Evolutionary conservation across 1,140 invertebrate species (phyloP).

Genomic region (Aphelinus atriplicis): DNA sequence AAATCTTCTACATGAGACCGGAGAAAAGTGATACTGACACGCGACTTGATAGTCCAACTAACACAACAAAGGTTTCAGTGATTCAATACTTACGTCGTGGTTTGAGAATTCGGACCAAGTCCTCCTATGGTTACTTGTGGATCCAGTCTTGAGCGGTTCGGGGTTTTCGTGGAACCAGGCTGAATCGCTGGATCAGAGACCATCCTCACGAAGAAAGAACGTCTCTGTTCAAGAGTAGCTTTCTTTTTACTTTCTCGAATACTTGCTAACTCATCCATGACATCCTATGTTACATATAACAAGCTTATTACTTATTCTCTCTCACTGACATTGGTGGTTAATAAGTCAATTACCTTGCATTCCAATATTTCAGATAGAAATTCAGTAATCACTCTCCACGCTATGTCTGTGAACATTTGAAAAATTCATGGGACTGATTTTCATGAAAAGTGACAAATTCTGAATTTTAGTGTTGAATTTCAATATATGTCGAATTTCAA

Average conservation of each 20-base stretch:
- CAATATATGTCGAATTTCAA: too few species aligned
- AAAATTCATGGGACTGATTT: too few species aligned
- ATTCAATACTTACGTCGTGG: conserved; percentile 45
- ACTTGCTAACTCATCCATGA: conserved; percentile 75
- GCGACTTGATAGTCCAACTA: too few species aligned
- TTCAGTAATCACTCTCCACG: conserved; percentile 90
- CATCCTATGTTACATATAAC: conserved; percentile 63
- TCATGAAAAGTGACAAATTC: too few species aligned
- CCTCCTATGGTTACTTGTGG: conserved; percentile 60
- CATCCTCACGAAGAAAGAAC: conserved; percentile 97
- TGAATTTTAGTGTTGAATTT: too few species aligned
- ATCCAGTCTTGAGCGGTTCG: conserved; percentile 61
- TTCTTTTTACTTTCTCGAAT: conserved; percentile 75
- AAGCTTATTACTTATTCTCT: background rate
- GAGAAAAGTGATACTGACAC: too few species aligned
- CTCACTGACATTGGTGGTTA: background rate
- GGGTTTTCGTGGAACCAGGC: conserved; percentile 64
- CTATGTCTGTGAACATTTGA: conserved; percentile 73
- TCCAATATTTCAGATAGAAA: conserved; percentile 85
- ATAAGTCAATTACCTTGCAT: conserved; percentile 60
- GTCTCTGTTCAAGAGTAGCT: conserved; percentile 85
- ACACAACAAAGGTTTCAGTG: background rate
- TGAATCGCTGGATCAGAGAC: conserved; percentile 93
- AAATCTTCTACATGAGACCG: too few species aligned
- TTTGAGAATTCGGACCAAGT: conserved; percentile 47